phyloP scores from a whole-genome alignment of 2,797 vertebrate genomes.

The Phyllotis vaccarum region DNA sequence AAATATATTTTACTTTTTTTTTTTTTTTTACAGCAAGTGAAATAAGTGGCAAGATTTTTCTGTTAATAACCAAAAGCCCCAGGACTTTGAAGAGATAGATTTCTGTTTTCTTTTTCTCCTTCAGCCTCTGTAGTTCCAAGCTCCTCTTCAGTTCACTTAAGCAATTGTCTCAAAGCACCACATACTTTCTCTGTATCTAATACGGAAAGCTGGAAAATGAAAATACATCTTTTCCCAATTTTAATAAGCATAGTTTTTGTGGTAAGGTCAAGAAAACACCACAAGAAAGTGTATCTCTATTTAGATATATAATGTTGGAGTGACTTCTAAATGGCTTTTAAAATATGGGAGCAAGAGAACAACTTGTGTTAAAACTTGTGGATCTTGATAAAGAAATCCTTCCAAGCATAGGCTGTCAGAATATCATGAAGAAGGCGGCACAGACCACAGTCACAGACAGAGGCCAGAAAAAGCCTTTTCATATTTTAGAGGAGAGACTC shows the following conservation, averaged over 20 bases:
- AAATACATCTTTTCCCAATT: conserved; percentile 1
- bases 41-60: background rate
- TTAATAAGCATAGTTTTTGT: background rate
- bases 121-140: background rate
- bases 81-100: background rate
- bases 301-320: conserved; percentile 24
- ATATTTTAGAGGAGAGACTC: conserved; percentile 4
- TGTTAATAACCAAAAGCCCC: background rate
- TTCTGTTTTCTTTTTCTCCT: background rate
- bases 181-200: background rate
- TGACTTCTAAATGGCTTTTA: conserved; percentile 3
- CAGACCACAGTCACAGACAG: background rate
- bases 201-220: background rate
- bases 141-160: conserved; percentile 25
- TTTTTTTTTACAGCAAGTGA: background rate
- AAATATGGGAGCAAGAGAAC: background rate
- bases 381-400: conserved; percentile 34
- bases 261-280: background rate
- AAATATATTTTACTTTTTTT: conserved; percentile 30
- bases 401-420: background rate
- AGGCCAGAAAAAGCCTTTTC: background rate
- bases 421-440: conserved; percentile 31
- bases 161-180: background rate
- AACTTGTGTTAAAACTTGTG: conserved; percentile 36
- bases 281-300: background rate